phyloP scores from a whole-genome alignment of 2,888 invertebrate species.

The Acleris holmiana region DNA sequence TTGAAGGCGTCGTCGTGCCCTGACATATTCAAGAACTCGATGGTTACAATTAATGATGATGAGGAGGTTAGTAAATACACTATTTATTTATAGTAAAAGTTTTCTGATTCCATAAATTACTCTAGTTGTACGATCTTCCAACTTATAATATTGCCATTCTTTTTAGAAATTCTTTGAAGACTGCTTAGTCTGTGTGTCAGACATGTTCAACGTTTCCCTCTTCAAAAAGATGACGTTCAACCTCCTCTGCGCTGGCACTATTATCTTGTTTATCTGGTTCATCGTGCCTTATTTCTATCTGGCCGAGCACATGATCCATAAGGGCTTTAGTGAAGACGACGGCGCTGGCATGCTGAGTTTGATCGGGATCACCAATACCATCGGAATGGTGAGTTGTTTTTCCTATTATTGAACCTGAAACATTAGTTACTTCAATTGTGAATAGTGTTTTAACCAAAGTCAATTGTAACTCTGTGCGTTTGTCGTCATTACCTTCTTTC shows the following conservation, averaged over 20 bases:
- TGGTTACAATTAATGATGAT: constrained; percentile 92
- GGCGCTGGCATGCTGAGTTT: constrained; percentile 92
- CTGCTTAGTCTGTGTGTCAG: constrained; percentile 64
- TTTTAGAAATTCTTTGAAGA: constrained; percentile 77
- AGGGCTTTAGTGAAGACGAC: constrained; percentile 88
- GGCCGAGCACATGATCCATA: constrained; percentile 90
- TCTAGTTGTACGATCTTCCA: no score
- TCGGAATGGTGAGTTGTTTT: constrained; percentile 90
- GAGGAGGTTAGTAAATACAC: constrained; percentile 85
- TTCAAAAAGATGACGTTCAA: constrained; percentile 91
- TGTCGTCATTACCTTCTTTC: no score
- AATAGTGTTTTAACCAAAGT: no score
- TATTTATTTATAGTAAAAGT: no score
- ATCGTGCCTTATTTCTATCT: constrained; percentile 98
- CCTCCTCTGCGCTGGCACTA: constrained; percentile 92
- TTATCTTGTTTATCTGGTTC: constrained; percentile 95
- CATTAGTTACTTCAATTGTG: no score
- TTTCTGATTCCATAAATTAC: no score
- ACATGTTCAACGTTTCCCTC: constrained; percentile 90
- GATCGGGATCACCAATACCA: constrained; percentile 94
- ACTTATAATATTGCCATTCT: background rate
- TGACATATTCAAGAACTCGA: constrained; percentile 95
- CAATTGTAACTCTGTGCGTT: no score
- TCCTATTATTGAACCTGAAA: background rate
- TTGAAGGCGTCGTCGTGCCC: constrained; percentile 95